phyloP scores from a whole-genome alignment of 2,113 vertebrate genomes.

The Upupa epops region DNA sequence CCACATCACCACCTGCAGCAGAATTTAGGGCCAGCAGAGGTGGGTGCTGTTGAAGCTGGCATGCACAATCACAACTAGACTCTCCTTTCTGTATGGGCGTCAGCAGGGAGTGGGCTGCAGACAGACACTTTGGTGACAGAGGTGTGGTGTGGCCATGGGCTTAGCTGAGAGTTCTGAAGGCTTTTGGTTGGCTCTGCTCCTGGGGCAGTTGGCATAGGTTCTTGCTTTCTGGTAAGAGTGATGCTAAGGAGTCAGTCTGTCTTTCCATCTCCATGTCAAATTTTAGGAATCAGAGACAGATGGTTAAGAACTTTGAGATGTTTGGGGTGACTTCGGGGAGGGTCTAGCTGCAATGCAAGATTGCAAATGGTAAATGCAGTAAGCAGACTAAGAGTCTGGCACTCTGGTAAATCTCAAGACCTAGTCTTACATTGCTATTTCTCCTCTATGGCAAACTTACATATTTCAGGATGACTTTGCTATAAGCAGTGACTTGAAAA shows the following conservation, averaged over 20 bases:
- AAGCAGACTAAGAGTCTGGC: slow-evolving; percentile 41
- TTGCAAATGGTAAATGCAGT: not conserved
- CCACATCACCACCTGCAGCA: not conserved
- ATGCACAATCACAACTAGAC: fast-evolving
- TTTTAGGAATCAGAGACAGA: not conserved
- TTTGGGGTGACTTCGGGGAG: slow-evolving; percentile 47
- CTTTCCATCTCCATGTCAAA: not conserved
- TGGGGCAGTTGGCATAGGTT: not conserved
- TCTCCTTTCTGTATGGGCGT: fast-evolving
- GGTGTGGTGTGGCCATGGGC: not conserved
- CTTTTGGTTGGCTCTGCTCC: not conserved
- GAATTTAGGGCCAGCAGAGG: not conserved
- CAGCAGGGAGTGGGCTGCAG: not conserved
- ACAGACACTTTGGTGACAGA: not conserved
- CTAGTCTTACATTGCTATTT: slow-evolving; percentile 47
- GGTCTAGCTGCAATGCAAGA: not conserved
- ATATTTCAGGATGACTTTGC: slow-evolving; percentile 60
- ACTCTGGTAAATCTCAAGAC: slow-evolving; percentile 27
- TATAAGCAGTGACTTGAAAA: slow-evolving; percentile 53
- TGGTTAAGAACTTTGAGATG: not conserved
- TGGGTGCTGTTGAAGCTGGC: not conserved
- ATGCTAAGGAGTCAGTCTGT: not conserved
- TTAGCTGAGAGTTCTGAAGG: not conserved
- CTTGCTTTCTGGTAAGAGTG: not conserved
- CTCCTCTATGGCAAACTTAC: slow-evolving; percentile 44